These are phyloP conservation scores for Megaustenia siamemsis DNA, from an alignment of 2,888 invertebrate species.

Conservation along the genomic window DNA sequence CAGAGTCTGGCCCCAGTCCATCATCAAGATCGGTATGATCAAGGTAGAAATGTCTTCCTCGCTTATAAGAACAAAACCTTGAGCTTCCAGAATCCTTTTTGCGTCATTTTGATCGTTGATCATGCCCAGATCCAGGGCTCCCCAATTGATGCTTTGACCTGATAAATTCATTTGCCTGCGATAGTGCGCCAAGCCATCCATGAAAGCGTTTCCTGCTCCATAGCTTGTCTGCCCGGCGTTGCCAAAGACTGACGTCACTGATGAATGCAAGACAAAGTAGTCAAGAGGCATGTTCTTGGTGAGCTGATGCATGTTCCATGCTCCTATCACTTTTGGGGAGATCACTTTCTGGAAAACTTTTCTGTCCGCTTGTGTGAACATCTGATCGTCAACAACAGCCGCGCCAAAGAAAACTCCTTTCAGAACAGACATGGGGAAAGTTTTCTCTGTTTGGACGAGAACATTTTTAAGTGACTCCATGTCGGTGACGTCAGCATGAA, in stretches of 20 bases:
- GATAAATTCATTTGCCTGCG: constrained; percentile 60
- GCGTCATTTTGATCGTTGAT: constrained; percentile 36
- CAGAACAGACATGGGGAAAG: constrained; percentile 48
- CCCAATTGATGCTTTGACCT: constrained; percentile 71
- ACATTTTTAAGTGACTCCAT: constrained; percentile 54
- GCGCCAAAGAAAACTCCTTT: constrained; percentile 71
- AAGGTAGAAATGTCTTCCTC: constrained; percentile 55
- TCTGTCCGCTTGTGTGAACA: constrained; percentile 58
- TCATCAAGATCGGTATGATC: constrained; percentile 59
- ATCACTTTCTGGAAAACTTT: constrained; percentile 59
- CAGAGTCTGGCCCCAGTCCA: constrained; percentile 57
- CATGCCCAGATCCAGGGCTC: constrained; percentile 68
- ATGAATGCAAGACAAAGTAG: constrained; percentile 70
- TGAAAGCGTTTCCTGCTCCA: constrained; percentile 69
- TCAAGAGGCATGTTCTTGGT: constrained; percentile 62
- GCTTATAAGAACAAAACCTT: constrained; percentile 53
- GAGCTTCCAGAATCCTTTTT: constrained; percentile 43
- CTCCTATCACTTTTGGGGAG: constrained; percentile 67
- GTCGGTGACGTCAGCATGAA: constrained; percentile 63
- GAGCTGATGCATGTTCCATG: constrained; percentile 68
- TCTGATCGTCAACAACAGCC: constrained; percentile 61
- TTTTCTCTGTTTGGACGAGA: constrained; percentile 53
- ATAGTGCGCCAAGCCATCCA: constrained; percentile 66
- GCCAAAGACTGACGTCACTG: constrained; percentile 67
- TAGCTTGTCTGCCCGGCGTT: constrained; percentile 69